These are phyloP conservation scores for Lasioglossum lativentre DNA, from an alignment of 2,888 invertebrate species.

Conservation along the genomic window DNA sequence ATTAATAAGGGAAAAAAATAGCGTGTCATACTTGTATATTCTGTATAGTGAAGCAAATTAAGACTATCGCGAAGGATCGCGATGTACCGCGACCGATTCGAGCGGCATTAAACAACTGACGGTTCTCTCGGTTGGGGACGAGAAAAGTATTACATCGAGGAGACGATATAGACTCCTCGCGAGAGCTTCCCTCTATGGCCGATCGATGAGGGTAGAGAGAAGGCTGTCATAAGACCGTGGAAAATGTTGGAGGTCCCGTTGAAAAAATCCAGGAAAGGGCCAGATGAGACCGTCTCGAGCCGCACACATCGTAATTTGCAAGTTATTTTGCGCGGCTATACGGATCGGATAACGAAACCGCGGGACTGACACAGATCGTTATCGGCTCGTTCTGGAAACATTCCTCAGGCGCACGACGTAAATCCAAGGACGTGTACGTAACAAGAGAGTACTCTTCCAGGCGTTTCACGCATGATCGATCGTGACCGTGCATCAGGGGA, in stretches of 20 bases:
- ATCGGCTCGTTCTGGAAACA: conserved; percentile 71
- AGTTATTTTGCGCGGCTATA: conserved; percentile 68
- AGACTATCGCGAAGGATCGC: conserved; percentile 6
- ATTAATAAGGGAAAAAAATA: not conserved
- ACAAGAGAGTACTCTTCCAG: conserved; percentile 64
- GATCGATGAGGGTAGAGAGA: conserved; percentile 34
- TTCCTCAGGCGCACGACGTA: conserved; percentile 65
- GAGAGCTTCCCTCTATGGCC: conserved; percentile 9
- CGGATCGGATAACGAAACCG: conserved; percentile 73
- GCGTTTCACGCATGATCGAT: conserved; percentile 72
- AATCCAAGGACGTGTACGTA: conserved; percentile 62
- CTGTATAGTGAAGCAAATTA: not conserved
- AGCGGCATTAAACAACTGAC: conserved; percentile 20
- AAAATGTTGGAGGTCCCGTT: conserved; percentile 48
- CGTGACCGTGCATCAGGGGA: conserved; percentile 38
- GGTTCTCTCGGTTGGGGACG: not conserved
- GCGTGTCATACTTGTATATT: not conserved
- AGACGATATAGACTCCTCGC: conserved; percentile 27
- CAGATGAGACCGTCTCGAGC: conserved; percentile 45
- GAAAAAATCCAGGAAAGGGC: conserved; percentile 42
- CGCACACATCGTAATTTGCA: conserved; percentile 69
- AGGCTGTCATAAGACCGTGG: conserved; percentile 48
- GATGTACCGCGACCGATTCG: conserved; percentile 22
- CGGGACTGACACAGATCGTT: conserved; percentile 70
- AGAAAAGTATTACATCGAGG: conserved; percentile 44